Evolutionary conservation across 2,113 vertebrate species (phyloP), one percentile per base, ranked within the genome.

Genomic region (Entosphenus tridentatus): DNA sequence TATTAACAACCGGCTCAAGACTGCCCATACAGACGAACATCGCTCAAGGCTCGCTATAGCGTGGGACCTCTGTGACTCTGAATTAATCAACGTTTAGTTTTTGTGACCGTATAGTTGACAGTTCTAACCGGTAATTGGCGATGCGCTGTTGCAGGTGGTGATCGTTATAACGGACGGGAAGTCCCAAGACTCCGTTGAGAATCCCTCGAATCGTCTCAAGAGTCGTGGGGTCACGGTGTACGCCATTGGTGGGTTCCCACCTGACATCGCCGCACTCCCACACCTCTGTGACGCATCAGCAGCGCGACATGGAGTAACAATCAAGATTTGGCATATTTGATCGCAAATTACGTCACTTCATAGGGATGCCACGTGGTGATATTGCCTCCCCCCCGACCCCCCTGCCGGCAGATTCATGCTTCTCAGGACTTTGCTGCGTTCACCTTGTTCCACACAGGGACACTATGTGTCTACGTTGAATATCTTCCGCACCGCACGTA

Each of bases 181-280:
- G 70, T 89, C 86, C 0, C 67, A 79, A 0, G 84, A 89, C 72
- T 72, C 73, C 0, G 74, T 85, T 0, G 82, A 81, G 5, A 77
- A 75, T 0, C 77, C 80, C 39, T 81, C 87, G 10, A 76, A 81
- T 7, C 87, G 80, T 75, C 77, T 98, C 67, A 87, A 83, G 71
- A 80, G 71, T 65, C 85, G 86, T 73, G 90, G 83, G 3, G 79
- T 95, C 67, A 84, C 84, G 72, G 70, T 98, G 57, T 90, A 93
- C 73, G 83, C 89, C 0, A 85, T 96, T 57, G 93, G 93, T 96
- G 75, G 76, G 87, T 72, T 7, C 39, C 57, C 10, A 9, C 7
- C 55, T 56, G 10, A 2, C 57, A 13, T 3, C 9, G 56, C 39
- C 57, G 8, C 9, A 55, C 18, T 54, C 17, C 10, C 12, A 67